Conservation (phyloP, 2,113 vertebrate genomes). For the Nanorana parkeri region DNA sequence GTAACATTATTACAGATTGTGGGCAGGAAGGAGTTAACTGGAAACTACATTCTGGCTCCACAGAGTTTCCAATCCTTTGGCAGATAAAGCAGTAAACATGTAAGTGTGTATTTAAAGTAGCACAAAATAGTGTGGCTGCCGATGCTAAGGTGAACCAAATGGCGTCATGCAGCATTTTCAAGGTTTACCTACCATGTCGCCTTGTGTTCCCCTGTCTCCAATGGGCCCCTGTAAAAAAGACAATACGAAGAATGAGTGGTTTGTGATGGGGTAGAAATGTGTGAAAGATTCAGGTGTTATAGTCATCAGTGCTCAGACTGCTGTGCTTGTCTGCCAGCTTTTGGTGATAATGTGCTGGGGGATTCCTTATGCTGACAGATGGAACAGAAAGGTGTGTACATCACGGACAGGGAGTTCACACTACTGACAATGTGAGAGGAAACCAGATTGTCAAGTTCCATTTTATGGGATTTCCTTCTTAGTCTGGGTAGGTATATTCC, state of each 20-base stretch:
- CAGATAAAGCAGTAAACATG: too few relatives aligned
- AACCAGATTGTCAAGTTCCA: not conserved
- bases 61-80: too few relatives aligned
- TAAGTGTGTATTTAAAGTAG: not conserved
- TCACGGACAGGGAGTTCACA: not conserved
- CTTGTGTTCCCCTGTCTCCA: constrained; percentile 47
- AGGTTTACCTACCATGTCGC: constrained; percentile 34
- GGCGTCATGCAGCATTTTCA: not conserved
- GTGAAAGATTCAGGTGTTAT: constrained; percentile 1
- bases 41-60: too few relatives aligned
- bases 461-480: not conserved
- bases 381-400: not conserved
- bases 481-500: constrained; percentile 2
- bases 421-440: not conserved
- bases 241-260: not conserved
- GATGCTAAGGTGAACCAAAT: not conserved
- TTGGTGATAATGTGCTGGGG: not conserved
- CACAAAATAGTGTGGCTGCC: not conserved
- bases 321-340: not conserved
- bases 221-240: constrained; percentile 17
- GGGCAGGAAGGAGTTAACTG: too few relatives aligned
- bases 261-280: not conserved
- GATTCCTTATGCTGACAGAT: not conserved
- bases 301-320: not conserved
- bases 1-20: too few relatives aligned